phyloP scores from a whole-genome alignment of 2,113 vertebrate species.

The Perca fluviatilis region DNA sequence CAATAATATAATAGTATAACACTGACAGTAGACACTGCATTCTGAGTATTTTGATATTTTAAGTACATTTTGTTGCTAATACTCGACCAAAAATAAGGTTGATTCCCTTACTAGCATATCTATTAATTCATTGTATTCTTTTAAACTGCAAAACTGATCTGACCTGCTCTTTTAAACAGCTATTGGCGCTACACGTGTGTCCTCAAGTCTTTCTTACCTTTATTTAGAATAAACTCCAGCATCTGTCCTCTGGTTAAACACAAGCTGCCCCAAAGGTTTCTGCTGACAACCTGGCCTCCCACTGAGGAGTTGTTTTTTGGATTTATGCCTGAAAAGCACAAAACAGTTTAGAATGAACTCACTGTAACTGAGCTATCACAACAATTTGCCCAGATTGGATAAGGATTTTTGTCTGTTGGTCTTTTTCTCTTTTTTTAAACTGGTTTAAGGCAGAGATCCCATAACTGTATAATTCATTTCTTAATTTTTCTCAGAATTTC shows the following conservation, averaged over 20 bases:
- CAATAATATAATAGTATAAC: too few species aligned
- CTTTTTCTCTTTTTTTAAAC: background rate
- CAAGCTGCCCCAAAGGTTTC: constrained; percentile 78
- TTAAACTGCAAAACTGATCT: background rate
- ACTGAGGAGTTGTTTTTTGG: constrained; percentile 84
- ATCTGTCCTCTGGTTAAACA: constrained; percentile 75
- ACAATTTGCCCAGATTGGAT: background rate
- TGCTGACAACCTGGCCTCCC: constrained; percentile 66
- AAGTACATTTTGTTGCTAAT: too few species aligned
- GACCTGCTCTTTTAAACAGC: background rate
- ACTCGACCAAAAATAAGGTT: too few species aligned
- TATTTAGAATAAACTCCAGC: constrained; percentile 78
- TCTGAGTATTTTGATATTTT: too few species aligned
- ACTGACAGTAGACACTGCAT: too few species aligned
- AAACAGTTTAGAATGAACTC: background rate
- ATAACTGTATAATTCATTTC: too few species aligned
- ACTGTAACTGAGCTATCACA: background rate
- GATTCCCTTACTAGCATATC: too few species aligned
- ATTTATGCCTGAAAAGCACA: constrained; percentile 85
- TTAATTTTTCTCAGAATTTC: too few species aligned
- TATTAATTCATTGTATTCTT: background rate
- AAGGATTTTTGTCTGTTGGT: background rate
- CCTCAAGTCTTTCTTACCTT: constrained; percentile 36
- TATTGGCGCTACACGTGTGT: background rate
- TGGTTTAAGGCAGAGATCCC: too few species aligned